Percentiles rank a stretch among this genome's conserved stretches.
Evolutionary conservation across 2,113 vertebrate species (phyloP).

Genomic region (Tragelaphus buxtoni): DNA sequence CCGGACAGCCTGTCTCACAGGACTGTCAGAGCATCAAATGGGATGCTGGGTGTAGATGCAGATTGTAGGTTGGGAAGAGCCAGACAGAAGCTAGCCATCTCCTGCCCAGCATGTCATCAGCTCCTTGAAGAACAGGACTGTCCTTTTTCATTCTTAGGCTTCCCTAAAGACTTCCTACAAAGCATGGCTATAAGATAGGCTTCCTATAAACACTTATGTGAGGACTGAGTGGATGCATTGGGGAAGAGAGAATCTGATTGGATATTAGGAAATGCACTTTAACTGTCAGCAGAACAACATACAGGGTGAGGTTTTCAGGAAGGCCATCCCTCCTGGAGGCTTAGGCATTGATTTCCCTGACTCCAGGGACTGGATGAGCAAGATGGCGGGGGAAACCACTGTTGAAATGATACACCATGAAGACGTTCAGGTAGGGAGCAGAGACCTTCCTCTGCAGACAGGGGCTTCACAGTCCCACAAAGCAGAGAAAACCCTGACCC

Average conservation of each 20-base stretch:
- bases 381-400: accelerated
- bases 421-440: not conserved
- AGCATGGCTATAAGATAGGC: not conserved
- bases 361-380: not conserved
- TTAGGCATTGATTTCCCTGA: not conserved
- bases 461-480: not conserved
- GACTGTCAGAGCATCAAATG: not conserved
- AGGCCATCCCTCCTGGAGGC: not conserved
- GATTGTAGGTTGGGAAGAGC: not conserved
- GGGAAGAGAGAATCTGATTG: not conserved
- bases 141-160: not conserved
- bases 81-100: not conserved
- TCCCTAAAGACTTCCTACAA: not conserved
- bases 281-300: not conserved
- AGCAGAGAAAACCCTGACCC: not conserved
- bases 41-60: not conserved
- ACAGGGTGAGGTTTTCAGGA: not conserved
- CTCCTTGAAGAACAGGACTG: not conserved
- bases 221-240: not conserved
- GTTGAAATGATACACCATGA: accelerated
- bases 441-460: not conserved
- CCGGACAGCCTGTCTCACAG: not conserved
- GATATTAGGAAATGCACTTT: not conserved
- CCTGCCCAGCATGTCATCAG: not conserved
- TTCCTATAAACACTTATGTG: not conserved